Conservation (phyloP, 2,113 vertebrate genomes). For the Dasyornis broadbenti region DNA sequence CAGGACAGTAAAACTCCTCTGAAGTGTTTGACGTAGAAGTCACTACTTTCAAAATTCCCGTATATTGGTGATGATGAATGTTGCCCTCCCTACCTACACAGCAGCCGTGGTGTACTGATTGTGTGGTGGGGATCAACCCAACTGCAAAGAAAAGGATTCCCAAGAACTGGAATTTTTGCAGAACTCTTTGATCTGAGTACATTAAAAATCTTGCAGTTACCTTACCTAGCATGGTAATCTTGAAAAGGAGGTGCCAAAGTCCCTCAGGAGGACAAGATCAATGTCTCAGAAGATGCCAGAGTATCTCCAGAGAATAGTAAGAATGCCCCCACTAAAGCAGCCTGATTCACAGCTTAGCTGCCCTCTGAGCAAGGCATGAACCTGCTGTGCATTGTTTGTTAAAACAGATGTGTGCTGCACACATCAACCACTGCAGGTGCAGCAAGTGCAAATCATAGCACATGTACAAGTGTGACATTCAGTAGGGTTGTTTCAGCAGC, state of each 20-base stretch:
- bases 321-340: not conserved
- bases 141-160: not conserved
- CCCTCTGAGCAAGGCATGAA: not conserved
- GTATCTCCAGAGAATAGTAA: not conserved
- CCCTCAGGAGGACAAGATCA: not conserved
- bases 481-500: not conserved
- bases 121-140: not conserved
- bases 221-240: not conserved
- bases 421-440: not conserved
- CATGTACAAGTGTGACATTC: not conserved
- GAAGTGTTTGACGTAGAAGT: not conserved
- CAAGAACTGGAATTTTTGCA: not conserved
- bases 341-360: not conserved
- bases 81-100: not conserved
- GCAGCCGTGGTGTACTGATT: not conserved
- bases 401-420: not conserved
- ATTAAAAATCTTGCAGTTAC: not conserved
- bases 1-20: not conserved
- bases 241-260: not conserved
- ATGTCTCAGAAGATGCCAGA: not conserved
- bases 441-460: not conserved
- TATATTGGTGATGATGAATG: accelerated
- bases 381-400: not conserved
- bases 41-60: not conserved
- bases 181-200: not conserved